Percentiles rank a stretch among this genome's conserved stretches.
Conservation (phyloP, 1,140 invertebrate genomes). For the Listronotus bonariensis region DNA sequence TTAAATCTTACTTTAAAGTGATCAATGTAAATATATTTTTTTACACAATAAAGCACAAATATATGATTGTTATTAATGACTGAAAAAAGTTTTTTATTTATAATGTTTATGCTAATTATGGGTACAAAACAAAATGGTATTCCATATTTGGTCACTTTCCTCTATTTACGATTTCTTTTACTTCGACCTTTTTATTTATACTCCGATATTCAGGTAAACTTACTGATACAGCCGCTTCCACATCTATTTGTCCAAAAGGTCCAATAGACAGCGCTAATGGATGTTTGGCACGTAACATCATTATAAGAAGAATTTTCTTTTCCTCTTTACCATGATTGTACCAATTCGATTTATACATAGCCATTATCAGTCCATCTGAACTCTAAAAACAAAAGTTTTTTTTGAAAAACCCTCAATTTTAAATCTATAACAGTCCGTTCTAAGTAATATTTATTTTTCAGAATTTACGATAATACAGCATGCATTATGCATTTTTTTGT, state of each 20-base stretch:
- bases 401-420: too few relatives aligned
- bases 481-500: too few relatives aligned
- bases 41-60: too few relatives aligned
- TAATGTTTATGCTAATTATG: too few relatives aligned
- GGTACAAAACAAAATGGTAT: too few relatives aligned
- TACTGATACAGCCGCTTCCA: slow-evolving; percentile 6
- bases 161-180: background rate
- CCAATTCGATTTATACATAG: slow-evolving; percentile 3
- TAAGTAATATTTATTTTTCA: too few relatives aligned
- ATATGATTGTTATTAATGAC: too few relatives aligned
- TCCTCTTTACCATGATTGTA: slow-evolving; percentile 1
- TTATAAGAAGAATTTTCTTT: background rate
- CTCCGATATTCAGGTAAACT: background rate
- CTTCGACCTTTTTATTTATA: background rate
- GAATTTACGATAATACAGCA: too few relatives aligned
- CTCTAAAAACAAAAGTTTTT: background rate
- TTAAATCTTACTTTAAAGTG: too few relatives aligned
- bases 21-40: too few relatives aligned
- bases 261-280: slow-evolving; percentile 1
- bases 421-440: too few relatives aligned
- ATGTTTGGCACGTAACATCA: slow-evolving; percentile 1
- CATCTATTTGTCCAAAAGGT: background rate
- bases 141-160: background rate
- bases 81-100: too few relatives aligned
- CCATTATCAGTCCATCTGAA: background rate